Percentiles rank a stretch among this genome's conserved stretches.
Evolutionary conservation across 2,797 vertebrate genomes (phyloP).

Genomic region (Calcarius lapponicus): DNA sequence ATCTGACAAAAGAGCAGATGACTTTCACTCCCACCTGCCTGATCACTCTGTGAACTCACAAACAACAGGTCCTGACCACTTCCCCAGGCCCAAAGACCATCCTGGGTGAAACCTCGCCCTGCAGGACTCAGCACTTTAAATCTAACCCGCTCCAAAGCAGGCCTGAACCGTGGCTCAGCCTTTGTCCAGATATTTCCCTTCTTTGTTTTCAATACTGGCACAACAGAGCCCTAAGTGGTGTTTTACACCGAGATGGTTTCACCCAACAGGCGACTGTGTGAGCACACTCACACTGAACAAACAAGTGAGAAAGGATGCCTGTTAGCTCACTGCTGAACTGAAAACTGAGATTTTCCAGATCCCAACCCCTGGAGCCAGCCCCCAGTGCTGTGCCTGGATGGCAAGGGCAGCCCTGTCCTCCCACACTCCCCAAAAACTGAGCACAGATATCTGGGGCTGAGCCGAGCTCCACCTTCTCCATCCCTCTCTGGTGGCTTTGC

Average conservation of each 20-base stretch:
- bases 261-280: not conserved
- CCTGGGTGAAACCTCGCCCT: not conserved
- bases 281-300: not conserved
- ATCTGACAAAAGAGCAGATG: not conserved
- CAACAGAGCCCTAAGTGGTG: fast-evolving
- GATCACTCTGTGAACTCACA: not conserved
- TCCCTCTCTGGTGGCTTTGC: not conserved
- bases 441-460: not conserved
- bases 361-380: not conserved
- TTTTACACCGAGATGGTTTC: fast-evolving
- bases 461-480: not conserved
- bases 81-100: not conserved
- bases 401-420: not conserved
- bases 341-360: not conserved
- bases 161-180: not conserved
- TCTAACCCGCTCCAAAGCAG: not conserved
- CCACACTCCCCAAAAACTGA: not conserved
- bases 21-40: not conserved
- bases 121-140: not conserved
- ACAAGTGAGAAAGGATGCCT: not conserved
- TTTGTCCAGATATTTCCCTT: not conserved
- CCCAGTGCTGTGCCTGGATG: fast-evolving
- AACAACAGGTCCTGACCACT: not conserved
- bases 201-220: not conserved
- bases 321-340: not conserved